Evolutionary conservation across 2,888 invertebrate genomes (phyloP).

Genomic region (Lochmaea crataegi): DNA sequence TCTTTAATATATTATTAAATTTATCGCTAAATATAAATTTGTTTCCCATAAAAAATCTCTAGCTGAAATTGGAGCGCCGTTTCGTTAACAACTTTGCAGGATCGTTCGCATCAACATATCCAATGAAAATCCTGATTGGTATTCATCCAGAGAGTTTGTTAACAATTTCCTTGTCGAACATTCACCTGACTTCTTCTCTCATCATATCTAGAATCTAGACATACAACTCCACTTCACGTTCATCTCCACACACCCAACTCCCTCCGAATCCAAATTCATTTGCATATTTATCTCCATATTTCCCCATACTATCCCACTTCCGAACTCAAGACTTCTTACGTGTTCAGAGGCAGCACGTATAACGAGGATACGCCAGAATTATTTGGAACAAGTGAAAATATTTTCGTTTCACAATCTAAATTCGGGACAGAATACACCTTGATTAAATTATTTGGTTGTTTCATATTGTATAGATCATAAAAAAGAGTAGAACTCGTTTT

Average conservation of each 20-base stretch:
- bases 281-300: slow-evolving; percentile 43
- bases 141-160: slow-evolving; percentile 24
- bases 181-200: slow-evolving; percentile 17
- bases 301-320: slow-evolving; percentile 32
- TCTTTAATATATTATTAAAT: not conserved
- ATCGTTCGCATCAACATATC: slow-evolving; percentile 8
- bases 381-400: not conserved
- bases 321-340: slow-evolving; percentile 46
- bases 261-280: slow-evolving; percentile 24
- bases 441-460: too few species aligned
- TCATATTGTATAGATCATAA: too few species aligned
- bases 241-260: slow-evolving; percentile 2
- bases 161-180: slow-evolving; percentile 22
- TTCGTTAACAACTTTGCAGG: slow-evolving; percentile 12
- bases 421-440: too few species aligned
- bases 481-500: too few species aligned
- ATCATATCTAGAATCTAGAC: slow-evolving; percentile 16
- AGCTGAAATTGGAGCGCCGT: not conserved
- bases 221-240: slow-evolving; percentile 15
- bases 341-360: slow-evolving; percentile 19
- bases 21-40: not conserved
- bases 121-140: slow-evolving; percentile 19
- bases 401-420: too few species aligned
- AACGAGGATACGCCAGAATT: not conserved
- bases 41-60: not conserved